A percentile compares a stretch with the other conserved stretches of the same genome.
Evolutionary conservation across 2,113 vertebrate genomes (phyloP).

Genomic region (Telmatochromis brachygnathus): DNA sequence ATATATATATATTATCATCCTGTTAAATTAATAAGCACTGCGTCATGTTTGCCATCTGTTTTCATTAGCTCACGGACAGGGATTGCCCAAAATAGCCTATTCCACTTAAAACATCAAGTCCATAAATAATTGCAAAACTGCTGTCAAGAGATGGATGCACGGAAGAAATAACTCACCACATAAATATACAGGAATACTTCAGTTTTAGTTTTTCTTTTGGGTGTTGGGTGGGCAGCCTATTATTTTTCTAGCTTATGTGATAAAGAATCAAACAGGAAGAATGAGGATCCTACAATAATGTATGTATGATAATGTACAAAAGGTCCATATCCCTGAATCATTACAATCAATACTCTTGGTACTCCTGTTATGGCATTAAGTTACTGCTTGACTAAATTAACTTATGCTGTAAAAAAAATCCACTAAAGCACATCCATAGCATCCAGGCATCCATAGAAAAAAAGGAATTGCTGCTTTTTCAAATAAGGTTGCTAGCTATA

Average conservation of each 20-base stretch:
- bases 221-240: background rate
- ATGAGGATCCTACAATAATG: background rate
- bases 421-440: background rate
- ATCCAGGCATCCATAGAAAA: background rate
- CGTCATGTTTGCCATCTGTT: conserved; percentile 40
- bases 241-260: background rate
- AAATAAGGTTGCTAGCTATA: background rate
- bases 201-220: background rate
- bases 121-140: conserved; percentile 49
- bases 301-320: background rate
- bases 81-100: conserved; percentile 47
- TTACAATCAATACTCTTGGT: background rate
- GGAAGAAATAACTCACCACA: conserved; percentile 24
- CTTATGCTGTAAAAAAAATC: background rate
- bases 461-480: background rate
- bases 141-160: conserved; percentile 29
- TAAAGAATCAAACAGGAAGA: background rate
- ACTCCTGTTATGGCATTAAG: background rate
- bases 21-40: conserved; percentile 42
- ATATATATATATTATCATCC: conserved; percentile 20
- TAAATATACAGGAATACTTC: conserved; percentile 11
- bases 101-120: conserved; percentile 34
- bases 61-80: conserved; percentile 33
- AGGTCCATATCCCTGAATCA: background rate
- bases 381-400: background rate